Conservation (phyloP, 1,140 invertebrate genomes). For the Antheraea mylitta region DNA sequence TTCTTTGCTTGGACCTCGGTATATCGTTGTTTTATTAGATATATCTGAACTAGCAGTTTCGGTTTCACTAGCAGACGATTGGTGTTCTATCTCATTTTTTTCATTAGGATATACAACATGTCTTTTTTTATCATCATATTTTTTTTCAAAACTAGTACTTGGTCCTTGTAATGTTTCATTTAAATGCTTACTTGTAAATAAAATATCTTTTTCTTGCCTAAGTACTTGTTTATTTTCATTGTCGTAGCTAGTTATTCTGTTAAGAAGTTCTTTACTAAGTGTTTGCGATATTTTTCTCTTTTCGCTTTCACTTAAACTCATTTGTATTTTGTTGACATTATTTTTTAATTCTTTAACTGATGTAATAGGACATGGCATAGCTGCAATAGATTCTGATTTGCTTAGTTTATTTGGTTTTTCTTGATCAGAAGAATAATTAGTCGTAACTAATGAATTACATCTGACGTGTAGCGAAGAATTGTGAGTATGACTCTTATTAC, state of each 20-base stretch:
- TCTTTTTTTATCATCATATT: slow-evolving; percentile 36
- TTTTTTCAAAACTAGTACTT: slow-evolving; percentile 4
- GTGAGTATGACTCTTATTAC: slow-evolving; percentile 50
- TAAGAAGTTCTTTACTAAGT: slow-evolving; percentile 85
- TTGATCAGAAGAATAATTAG: slow-evolving; percentile 38
- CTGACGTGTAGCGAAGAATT: slow-evolving; percentile 81
- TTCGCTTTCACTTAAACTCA: slow-evolving; percentile 82
- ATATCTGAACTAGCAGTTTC: slow-evolving; percentile 86
- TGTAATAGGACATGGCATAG: slow-evolving; percentile 65
- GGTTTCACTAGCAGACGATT: slow-evolving; percentile 79
- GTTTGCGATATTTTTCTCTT: slow-evolving; percentile 86
- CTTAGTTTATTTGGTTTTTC: slow-evolving; percentile 47
- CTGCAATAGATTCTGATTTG: slow-evolving; percentile 80
- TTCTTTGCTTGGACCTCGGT: slow-evolving; percentile 78
- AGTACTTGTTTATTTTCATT: slow-evolving; percentile 60
- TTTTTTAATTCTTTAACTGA: slow-evolving; percentile 74
- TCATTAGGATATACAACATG: slow-evolving; percentile 47
- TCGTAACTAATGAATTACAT: slow-evolving; percentile 81
- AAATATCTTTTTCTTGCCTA: slow-evolving; percentile 44
- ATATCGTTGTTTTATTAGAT: slow-evolving; percentile 83
- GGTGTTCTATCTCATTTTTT: slow-evolving; percentile 44
- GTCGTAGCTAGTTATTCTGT: slow-evolving; percentile 80
- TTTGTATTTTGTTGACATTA: slow-evolving; percentile 72
- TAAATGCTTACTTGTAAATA: background rate
- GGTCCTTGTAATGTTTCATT: background rate